Percentiles rank a stretch among this genome's conserved stretches.
Conservation (phyloP, 30 jellyfish, hydroid and myxozoan genomes). For the Turritopsis rubra region DNA sequence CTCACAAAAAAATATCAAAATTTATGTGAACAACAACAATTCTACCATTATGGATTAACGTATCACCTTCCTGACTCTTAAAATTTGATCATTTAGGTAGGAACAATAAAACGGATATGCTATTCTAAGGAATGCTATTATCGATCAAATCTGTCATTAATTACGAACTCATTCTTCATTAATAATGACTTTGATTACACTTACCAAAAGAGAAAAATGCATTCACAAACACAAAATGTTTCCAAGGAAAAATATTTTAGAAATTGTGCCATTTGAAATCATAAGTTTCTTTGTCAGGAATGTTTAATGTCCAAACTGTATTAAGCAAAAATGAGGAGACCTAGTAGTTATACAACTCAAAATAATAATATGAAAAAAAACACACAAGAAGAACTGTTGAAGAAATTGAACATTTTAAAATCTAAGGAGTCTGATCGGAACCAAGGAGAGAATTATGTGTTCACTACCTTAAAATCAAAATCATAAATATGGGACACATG, state of each 20-base stretch:
- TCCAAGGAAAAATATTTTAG: background rate
- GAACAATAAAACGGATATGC: background rate
- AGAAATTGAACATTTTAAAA: background rate
- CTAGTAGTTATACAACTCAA: no score
- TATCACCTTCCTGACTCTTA: background rate
- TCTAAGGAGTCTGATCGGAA: background rate
- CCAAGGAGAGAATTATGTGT: no score
- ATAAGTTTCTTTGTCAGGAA: no score
- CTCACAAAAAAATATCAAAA: background rate
- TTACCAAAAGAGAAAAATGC: background rate
- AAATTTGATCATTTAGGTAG: background rate
- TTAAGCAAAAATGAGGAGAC: no score
- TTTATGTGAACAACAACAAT: background rate
- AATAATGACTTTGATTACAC: background rate
- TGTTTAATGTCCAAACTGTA: no score
- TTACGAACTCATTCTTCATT: background rate
- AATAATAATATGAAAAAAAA: background rate
- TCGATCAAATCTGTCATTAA: background rate
- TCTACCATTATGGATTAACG: background rate
- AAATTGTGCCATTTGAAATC: background rate
- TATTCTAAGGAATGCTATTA: background rate
- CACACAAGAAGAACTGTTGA: background rate
- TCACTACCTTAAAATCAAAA: background rate
- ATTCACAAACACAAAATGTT: background rate
- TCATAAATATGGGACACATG: background rate